Conservation (phyloP, 2,797 vertebrate species). For the Melopsittacus undulatus region DNA sequence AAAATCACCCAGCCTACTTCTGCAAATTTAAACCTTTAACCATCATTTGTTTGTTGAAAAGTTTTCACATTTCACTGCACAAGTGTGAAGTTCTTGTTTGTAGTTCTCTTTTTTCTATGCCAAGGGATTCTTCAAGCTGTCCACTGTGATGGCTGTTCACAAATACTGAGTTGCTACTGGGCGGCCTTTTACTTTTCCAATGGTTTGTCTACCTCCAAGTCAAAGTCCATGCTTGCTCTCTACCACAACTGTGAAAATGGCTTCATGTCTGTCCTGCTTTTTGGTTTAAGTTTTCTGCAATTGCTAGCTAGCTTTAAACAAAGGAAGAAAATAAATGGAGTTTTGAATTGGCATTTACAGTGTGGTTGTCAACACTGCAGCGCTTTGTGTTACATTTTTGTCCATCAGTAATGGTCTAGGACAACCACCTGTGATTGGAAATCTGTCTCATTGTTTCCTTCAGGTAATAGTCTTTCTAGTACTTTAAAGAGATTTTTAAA, state of each 20-base stretch:
- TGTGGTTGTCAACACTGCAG: constrained; percentile 9
- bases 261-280: not conserved
- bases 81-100: not conserved
- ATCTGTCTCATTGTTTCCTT: constrained; percentile 49
- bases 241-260: not conserved
- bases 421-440: constrained; percentile 55
- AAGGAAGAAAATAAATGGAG: constrained; percentile 28
- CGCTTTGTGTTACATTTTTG: not conserved
- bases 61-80: not conserved
- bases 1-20: not conserved
- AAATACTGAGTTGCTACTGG: not conserved
- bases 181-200: not conserved
- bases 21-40: not conserved
- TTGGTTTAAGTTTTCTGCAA: constrained; percentile 48
- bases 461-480: constrained; percentile 47
- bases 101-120: not conserved
- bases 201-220: not conserved
- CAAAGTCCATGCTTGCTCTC: not conserved
- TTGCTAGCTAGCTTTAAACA: constrained; percentile 57
- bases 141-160: not conserved
- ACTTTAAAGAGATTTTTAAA: constrained; percentile 55
- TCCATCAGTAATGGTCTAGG: not conserved
- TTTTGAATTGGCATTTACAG: constrained; percentile 54
- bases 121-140: not conserved
- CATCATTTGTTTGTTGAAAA: not conserved